Percentiles rank a stretch among this genome's conserved stretches.
These are phyloP conservation scores for Cistogaster globosa DNA, from an alignment of 2,888 invertebrate genomes.

Conservation along the genomic window DNA sequence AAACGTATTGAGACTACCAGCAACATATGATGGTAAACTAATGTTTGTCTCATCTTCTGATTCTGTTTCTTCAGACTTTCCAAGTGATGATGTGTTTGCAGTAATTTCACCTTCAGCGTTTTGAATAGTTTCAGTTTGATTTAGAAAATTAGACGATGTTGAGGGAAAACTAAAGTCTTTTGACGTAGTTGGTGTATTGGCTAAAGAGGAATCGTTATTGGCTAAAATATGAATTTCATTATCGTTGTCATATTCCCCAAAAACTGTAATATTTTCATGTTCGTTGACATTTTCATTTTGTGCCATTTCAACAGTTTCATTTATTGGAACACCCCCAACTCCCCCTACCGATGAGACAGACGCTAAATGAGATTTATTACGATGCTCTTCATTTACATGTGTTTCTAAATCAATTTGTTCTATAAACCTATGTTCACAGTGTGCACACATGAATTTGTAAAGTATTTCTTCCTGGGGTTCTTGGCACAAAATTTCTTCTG, in stretches of 20 bases:
- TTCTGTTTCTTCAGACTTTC: neutral
- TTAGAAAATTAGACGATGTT: neutral
- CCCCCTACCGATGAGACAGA: neutral
- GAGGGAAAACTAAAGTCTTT: neutral
- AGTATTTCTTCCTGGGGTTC: constrained; percentile 16
- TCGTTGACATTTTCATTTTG: constrained; percentile 6
- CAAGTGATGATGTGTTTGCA: neutral
- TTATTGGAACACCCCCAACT: neutral
- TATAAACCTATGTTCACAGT: constrained; percentile 63
- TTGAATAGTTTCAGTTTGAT: constrained; percentile 8
- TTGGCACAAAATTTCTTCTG: neutral
- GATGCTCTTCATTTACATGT: constrained; percentile 64
- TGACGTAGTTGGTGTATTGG: neutral
- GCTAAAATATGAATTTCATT: neutral
- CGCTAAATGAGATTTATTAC: constrained; percentile 1
- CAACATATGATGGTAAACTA: neutral
- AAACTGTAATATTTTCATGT: constrained; percentile 29
- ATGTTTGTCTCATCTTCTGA: neutral
- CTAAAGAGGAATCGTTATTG: neutral
- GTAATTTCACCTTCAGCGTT: neutral
- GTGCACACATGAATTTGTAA: constrained; percentile 60
- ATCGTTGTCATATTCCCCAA: constrained; percentile 56
- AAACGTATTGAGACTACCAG: constrained; percentile 33
- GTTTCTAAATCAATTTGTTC: constrained; percentile 62
- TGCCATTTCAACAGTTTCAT: neutral